These are phyloP conservation scores for Morpho helenor DNA, from an alignment of 2,888 invertebrate species.

Conservation along the genomic window DNA sequence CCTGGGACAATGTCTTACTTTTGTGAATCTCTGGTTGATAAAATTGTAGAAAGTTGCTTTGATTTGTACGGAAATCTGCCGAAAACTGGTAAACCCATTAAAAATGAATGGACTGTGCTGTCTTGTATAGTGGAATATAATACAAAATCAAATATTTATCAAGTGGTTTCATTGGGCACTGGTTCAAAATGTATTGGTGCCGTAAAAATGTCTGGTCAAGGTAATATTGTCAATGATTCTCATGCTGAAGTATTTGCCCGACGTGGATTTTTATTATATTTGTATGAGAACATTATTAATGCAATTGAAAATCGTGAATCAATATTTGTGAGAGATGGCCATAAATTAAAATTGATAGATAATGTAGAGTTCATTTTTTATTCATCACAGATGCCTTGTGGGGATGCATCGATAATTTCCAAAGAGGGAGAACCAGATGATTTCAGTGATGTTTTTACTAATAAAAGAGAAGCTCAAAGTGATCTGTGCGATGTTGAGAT, in stretches of 20 bases:
- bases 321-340: slow-evolving; percentile 44
- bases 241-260: slow-evolving; percentile 95
- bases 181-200: slow-evolving; percentile 95
- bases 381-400: slow-evolving; percentile 93
- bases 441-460: slow-evolving; percentile 47
- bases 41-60: slow-evolving; percentile 80
- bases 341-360: slow-evolving; percentile 72
- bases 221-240: slow-evolving; percentile 90
- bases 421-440: slow-evolving; percentile 57
- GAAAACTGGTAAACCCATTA: slow-evolving; percentile 89
- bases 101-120: slow-evolving; percentile 90
- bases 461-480: slow-evolving; percentile 41
- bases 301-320: slow-evolving; percentile 46
- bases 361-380: slow-evolving; percentile 88
- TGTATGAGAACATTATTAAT: slow-evolving; percentile 81
- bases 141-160: slow-evolving; percentile 40
- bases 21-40: slow-evolving; percentile 48
- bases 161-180: slow-evolving; percentile 90
- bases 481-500: slow-evolving; percentile 32
- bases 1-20: slow-evolving; percentile 9
- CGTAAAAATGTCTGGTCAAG: slow-evolving; percentile 80
- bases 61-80: slow-evolving; percentile 81
- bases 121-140: slow-evolving; percentile 84
- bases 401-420: slow-evolving; percentile 93
- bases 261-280: slow-evolving; percentile 88